These are phyloP conservation scores for Trichosurus vulpecula DNA, from an alignment of 2,797 vertebrate genomes.

Conservation along the genomic window DNA sequence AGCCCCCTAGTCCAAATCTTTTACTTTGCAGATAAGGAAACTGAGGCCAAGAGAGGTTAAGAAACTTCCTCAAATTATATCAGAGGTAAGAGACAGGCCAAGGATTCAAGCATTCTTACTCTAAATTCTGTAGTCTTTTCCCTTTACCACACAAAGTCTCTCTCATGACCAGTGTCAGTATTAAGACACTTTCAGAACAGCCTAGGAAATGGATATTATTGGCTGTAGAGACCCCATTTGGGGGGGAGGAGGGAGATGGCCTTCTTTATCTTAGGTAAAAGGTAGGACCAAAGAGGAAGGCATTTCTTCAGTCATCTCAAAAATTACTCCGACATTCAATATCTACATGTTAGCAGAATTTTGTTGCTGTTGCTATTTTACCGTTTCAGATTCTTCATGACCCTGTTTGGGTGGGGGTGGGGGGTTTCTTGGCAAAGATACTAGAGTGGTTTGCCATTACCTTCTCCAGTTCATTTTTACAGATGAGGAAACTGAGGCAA, in stretches of 20 bases:
- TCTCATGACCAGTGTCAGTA: background rate
- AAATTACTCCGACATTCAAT: too few relatives aligned
- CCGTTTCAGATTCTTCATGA: background rate
- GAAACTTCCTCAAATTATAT: background rate
- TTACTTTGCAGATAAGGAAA: background rate
- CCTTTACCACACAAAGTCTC: background rate
- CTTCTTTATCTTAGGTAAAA: background rate
- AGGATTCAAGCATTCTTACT: background rate
- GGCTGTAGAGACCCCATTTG: background rate
- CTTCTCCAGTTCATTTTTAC: background rate
- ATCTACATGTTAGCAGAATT: background rate
- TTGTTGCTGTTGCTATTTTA: background rate
- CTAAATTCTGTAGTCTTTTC: background rate
- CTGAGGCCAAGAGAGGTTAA: background rate
- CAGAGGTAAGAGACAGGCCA: background rate
- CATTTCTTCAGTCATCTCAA: background rate
- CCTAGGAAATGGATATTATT: background rate
- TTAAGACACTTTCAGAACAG: background rate
- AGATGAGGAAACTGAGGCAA: background rate
- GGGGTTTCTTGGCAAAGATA: background rate
- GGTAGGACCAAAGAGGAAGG: background rate
- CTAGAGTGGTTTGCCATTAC: background rate
- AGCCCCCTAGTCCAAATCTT: background rate
- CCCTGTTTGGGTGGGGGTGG: too few relatives aligned
- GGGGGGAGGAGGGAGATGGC: rapidly evolving